These are phyloP conservation scores for Arrhopalites spinosus DNA, from an alignment of 2,888 invertebrate species.

Conservation along the genomic window DNA sequence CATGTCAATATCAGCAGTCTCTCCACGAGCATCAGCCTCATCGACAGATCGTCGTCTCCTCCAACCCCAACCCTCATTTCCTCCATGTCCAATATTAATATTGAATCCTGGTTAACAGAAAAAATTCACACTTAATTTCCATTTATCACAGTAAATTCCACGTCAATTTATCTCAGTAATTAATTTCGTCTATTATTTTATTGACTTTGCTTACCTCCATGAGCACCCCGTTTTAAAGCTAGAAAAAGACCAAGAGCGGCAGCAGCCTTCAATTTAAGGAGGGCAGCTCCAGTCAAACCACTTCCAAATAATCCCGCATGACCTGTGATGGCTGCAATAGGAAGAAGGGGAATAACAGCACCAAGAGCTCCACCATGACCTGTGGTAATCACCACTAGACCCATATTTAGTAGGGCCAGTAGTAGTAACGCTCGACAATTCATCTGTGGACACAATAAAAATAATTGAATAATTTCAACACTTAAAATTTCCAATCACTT, in stretches of 20 bases:
- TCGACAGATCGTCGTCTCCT: conserved; percentile 35
- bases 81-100: conserved; percentile 38
- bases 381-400: conserved; percentile 41
- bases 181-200: not conserved
- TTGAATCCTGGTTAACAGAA: conserved; percentile 34
- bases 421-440: conserved; percentile 38
- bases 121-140: not conserved
- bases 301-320: conserved; percentile 48
- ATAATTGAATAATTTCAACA: not conserved
- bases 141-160: not conserved
- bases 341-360: conserved; percentile 44
- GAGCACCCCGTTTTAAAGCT: conserved; percentile 10
- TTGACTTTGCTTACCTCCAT: conserved; percentile 24
- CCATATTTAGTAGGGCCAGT: conserved; percentile 41
- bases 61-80: conserved; percentile 43
- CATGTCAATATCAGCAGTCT: conserved; percentile 33
- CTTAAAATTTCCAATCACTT: not conserved
- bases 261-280: conserved; percentile 54
- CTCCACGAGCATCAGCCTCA: conserved; percentile 30
- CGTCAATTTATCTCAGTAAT: not conserved
- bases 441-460: conserved; percentile 40
- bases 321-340: conserved; percentile 51
- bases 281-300: conserved; percentile 49
- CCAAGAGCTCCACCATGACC: conserved; percentile 43
- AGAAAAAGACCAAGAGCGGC: conserved; percentile 38